These are phyloP conservation scores for Anarsia innoxiella DNA, from an alignment of 2,888 invertebrate species.

Conservation along the genomic window DNA sequence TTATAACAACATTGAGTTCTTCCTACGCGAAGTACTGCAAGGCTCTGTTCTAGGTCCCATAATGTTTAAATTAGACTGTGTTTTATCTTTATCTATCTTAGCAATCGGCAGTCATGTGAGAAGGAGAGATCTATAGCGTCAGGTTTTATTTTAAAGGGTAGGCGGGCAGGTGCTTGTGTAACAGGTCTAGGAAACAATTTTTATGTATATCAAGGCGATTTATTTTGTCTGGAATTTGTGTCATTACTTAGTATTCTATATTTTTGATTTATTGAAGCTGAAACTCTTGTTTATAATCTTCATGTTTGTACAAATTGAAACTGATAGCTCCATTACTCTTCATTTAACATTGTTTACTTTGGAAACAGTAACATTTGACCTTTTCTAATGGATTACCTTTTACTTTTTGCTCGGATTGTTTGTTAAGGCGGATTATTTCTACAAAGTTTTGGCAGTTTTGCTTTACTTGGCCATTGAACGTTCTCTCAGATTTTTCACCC, in stretches of 20 bases:
- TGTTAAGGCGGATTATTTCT: too few species aligned
- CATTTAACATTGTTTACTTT: too few species aligned
- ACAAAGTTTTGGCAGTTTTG: too few species aligned
- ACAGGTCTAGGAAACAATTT: constrained; percentile 22
- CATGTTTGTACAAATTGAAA: too few species aligned
- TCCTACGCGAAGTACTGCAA: constrained; percentile 45
- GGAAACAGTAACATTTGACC: neutral
- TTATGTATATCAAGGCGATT: too few species aligned
- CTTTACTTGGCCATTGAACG: too few species aligned
- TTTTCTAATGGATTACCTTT: neutral
- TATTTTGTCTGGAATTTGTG: too few species aligned
- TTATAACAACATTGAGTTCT: constrained; percentile 15
- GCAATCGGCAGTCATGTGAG: constrained; percentile 16
- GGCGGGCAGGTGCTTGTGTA: constrained; percentile 39
- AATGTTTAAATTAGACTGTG: constrained; percentile 32
- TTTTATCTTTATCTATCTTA: constrained; percentile 25
- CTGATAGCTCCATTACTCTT: too few species aligned
- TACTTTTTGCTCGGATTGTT: neutral
- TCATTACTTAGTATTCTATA: too few species aligned
- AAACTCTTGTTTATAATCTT: too few species aligned
- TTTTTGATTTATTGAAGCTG: too few species aligned
- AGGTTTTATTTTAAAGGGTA: constrained; percentile 26
- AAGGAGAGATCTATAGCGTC: constrained; percentile 20
- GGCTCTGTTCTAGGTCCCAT: constrained; percentile 40
- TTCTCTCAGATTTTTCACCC: too few species aligned